These are phyloP conservation scores for Pteronotus mesoamericanus DNA, from an alignment of 2,797 vertebrate genomes.

Conservation along the genomic window DNA sequence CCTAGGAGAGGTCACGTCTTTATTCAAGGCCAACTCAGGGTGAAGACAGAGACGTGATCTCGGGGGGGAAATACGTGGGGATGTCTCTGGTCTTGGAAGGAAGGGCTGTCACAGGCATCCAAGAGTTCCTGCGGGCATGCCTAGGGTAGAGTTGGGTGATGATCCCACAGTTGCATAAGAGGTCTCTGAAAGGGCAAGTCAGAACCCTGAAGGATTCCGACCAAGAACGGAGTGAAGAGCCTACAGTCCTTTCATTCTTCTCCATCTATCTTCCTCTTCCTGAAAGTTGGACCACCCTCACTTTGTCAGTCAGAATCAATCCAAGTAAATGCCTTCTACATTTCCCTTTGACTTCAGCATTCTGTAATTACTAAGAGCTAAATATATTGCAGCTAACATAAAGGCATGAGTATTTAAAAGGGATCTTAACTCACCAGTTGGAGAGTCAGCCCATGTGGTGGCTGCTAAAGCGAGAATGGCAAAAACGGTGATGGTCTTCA, in stretches of 20 bases:
- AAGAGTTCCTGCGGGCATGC: background rate
- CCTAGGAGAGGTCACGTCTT: background rate
- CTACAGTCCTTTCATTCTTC: background rate
- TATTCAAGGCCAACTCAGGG: background rate
- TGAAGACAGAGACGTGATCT: background rate
- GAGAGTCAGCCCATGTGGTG: background rate
- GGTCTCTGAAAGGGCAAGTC: background rate
- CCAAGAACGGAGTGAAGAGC: background rate
- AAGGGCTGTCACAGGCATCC: background rate
- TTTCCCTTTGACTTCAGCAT: background rate
- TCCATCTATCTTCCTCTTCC: background rate
- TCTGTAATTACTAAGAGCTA: background rate
- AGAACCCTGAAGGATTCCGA: background rate
- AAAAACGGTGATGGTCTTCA: background rate
- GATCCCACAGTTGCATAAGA: background rate
- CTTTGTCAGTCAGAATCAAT: background rate
- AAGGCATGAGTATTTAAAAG: background rate
- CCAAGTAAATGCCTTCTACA: background rate
- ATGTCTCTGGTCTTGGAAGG: background rate
- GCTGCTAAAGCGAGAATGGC: background rate
- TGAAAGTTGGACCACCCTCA: background rate
- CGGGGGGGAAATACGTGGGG: background rate
- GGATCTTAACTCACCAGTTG: background rate
- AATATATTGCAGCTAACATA: background rate
- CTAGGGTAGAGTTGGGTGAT: background rate